These are phyloP conservation scores for Rhabditoides inermis DNA, from an alignment of 2,888 invertebrate species.

Conservation along the genomic window DNA sequence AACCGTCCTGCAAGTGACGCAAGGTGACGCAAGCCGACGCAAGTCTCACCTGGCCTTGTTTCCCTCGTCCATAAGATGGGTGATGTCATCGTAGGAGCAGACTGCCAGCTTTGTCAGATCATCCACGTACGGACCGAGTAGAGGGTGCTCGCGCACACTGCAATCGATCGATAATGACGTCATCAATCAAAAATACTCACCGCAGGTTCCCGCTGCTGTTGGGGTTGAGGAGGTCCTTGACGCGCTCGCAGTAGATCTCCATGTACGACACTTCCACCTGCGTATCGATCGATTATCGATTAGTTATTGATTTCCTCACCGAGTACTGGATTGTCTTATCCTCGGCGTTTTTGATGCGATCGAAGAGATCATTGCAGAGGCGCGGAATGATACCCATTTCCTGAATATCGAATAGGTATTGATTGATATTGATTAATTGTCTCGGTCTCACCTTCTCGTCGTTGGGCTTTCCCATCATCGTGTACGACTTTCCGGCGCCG, in stretches of 20 bases:
- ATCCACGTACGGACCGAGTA: conserved; percentile 95
- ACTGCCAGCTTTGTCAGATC: conserved; percentile 96
- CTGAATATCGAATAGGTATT: conserved; percentile 44
- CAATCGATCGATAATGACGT: too few relatives aligned
- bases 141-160: conserved; percentile 80
- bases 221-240: conserved; percentile 90
- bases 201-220: conserved; percentile 82
- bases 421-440: neutral
- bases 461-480: conserved; percentile 92
- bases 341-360: conserved; percentile 70
- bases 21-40: neutral
- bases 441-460: conserved; percentile 21
- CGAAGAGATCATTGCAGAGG: conserved; percentile 81
- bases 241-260: conserved; percentile 99
- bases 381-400: conserved; percentile 97
- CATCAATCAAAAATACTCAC: too few relatives aligned
- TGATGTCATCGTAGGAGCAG: conserved; percentile 88
- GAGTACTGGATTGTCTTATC: conserved; percentile 77
- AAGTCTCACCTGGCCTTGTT: conserved; percentile 79
- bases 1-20: conserved; percentile 68
- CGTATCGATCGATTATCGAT: neutral
- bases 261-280: conserved; percentile 78
- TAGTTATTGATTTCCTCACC: conserved; percentile 56
- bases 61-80: conserved; percentile 95
- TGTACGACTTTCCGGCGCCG: conserved; percentile 97